These are phyloP conservation scores for Lamprologus lemairii DNA, from an alignment of 2,113 vertebrate genomes.

Conservation along the genomic window DNA sequence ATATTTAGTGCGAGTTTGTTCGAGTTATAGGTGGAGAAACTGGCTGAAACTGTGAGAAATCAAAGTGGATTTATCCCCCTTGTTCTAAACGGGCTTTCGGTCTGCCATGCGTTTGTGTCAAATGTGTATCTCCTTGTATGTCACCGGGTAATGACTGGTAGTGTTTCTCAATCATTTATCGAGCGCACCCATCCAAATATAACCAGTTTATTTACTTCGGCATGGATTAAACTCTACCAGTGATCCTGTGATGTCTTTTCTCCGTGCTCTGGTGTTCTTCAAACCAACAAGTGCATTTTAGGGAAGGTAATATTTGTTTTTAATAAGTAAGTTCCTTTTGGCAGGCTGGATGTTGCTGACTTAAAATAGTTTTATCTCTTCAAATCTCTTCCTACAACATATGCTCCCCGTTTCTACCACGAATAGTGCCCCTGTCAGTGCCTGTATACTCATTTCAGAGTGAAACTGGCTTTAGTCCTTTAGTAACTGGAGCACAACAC, in stretches of 20 bases:
- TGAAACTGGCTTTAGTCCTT: background rate
- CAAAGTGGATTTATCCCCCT: background rate
- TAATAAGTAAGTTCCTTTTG: background rate
- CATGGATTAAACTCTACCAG: background rate
- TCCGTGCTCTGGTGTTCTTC: background rate
- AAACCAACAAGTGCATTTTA: background rate
- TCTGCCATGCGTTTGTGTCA: background rate
- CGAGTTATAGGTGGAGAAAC: background rate
- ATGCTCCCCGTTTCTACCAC: background rate
- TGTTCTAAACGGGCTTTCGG: background rate
- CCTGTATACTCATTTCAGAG: background rate
- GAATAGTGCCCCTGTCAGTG: background rate
- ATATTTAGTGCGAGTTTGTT: background rate
- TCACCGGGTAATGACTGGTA: background rate
- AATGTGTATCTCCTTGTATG: background rate
- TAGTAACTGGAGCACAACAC: background rate
- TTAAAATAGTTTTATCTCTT: background rate
- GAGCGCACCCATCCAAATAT: background rate
- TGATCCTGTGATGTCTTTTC: background rate
- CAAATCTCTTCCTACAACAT: background rate
- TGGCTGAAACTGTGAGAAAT: fast-evolving
- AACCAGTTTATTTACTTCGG: background rate
- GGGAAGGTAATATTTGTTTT: background rate
- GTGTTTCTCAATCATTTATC: background rate
- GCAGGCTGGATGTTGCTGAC: background rate